A percentile compares a stretch with the other conserved stretches of the same genome.
Conservation (phyloP, 2,888 invertebrate species). For the Acronicta aceris region DNA sequence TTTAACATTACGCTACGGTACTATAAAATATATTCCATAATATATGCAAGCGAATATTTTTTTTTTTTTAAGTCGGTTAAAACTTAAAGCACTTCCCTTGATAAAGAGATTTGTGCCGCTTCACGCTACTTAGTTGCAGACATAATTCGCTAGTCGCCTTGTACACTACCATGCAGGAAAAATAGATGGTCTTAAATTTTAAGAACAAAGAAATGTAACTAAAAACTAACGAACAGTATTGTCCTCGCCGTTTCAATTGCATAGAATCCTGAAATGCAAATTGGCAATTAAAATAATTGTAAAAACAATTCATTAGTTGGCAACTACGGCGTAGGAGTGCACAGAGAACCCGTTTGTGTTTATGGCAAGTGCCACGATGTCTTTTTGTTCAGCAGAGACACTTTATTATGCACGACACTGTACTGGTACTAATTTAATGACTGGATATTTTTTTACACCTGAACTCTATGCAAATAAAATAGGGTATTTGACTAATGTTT, state of each 20-base stretch:
- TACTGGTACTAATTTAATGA: too few relatives aligned
- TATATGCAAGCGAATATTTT: too few relatives aligned
- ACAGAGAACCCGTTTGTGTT: slow-evolving; percentile 28
- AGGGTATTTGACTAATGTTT: too few relatives aligned
- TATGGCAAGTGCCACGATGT: slow-evolving; percentile 20
- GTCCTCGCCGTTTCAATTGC: slow-evolving; percentile 4
- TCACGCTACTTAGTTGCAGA: neutral
- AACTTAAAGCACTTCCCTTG: neutral
- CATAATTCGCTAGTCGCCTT: neutral
- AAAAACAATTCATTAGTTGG: slow-evolving; percentile 22
- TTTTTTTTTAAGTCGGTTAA: neutral
- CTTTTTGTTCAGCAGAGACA: slow-evolving; percentile 8
- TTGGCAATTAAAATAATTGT: slow-evolving; percentile 34
- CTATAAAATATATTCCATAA: too few relatives aligned
- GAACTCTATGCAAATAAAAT: too few relatives aligned
- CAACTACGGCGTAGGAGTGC: slow-evolving; percentile 8
- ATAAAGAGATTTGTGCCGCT: neutral
- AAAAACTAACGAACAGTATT: neutral
- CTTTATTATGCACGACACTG: too few relatives aligned
- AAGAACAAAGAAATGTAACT: neutral
- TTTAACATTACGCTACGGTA: too few relatives aligned
- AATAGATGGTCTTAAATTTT: neutral
- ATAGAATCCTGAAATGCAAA: slow-evolving; percentile 31
- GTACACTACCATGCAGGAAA: neutral
- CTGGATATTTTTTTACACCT: too few relatives aligned